These are phyloP conservation scores for Himalopsyche tibetana DNA, from an alignment of 2,888 invertebrate genomes.

Conservation along the genomic window DNA sequence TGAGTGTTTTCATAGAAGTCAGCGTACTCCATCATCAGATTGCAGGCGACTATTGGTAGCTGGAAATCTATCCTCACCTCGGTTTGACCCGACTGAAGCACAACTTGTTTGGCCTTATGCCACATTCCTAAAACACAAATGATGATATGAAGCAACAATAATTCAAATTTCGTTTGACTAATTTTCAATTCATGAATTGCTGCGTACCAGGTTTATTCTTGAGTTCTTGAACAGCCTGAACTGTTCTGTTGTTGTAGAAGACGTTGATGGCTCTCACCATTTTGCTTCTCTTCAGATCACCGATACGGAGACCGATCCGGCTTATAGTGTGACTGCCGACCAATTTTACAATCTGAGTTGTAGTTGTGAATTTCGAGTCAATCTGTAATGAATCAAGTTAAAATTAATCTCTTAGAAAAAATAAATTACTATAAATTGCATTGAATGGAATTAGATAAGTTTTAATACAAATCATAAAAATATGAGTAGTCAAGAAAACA, in stretches of 20 bases:
- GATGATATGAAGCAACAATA: neutral
- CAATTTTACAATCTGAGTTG: constrained; percentile 97
- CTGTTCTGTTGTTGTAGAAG: constrained; percentile 96
- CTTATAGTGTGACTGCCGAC: constrained; percentile 97
- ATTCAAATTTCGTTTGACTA: neutral
- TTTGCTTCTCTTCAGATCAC: constrained; percentile 96
- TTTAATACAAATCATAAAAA: too few species aligned
- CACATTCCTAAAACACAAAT: constrained; percentile 82
- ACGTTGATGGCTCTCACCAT: constrained; percentile 98
- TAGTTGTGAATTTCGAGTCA: constrained; percentile 98
- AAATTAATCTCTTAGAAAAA: constrained; percentile 48
- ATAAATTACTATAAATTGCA: too few species aligned
- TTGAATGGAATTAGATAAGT: too few species aligned
- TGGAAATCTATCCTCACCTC: constrained; percentile 98
- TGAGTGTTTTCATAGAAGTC: constrained; percentile 98
- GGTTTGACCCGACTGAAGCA: constrained; percentile 92
- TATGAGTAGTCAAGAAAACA: neutral
- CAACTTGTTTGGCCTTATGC: constrained; percentile 97
- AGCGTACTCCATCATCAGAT: constrained; percentile 98
- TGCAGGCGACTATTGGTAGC: constrained; percentile 97
- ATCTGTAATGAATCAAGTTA: constrained; percentile 72
- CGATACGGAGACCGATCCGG: constrained; percentile 93
- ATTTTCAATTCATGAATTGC: too few species aligned
- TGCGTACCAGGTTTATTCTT: constrained; percentile 90
- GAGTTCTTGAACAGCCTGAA: constrained; percentile 97